Evolutionary conservation across 2,888 invertebrate species (phyloP), one percentile per base, ranked within the genome.

Genomic region (Amblyjoppa proteus): DNA sequence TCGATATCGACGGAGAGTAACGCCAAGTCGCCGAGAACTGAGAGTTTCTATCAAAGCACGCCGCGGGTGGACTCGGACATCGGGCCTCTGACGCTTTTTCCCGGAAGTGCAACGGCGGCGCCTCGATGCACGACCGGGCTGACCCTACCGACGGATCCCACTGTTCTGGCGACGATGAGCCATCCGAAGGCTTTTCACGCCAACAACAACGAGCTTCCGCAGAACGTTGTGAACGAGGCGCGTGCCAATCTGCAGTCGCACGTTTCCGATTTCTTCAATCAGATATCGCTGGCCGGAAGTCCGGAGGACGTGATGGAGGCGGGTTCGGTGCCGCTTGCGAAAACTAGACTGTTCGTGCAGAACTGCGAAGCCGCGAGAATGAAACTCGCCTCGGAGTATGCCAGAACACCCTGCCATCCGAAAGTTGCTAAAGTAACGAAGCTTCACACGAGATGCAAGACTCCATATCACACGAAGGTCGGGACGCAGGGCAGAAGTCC

Each of bases 241-340:
- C 90, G 93, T 2, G 90, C 90, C 45, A 92, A 93, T 87, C 90
- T 94, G 16, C 93, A 93, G 71, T 93, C 94, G 20, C 94, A 94
- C 90, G 93, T 94, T 0, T 92, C 94, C 16, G 94, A 94, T 79
- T 94, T 94, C 70, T 93, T 94, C 38, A 93, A 94, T 16, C 94
- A 94, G 82, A 94, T 94, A 6, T 92, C 94, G 45, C 90, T 94
- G 86, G 94, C 94, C 16, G 93, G 93, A 20, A 94, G 94, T 80
- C 94, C 94, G 45, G 94, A 94, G 61, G 94, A 94, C 86, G 92
- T 94, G 45, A 94, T 94, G 93, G 93, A 94, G 83, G 91, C 92
- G 3, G 93, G 91, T 3, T 90, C 92, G 7, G 91, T 94, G 58
- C 92, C 93, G 0, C 83, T 92, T 9, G 79, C 90, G 41, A 89